Conservation (phyloP, 2,113 vertebrate species). For the Scytalopus superciliaris region DNA sequence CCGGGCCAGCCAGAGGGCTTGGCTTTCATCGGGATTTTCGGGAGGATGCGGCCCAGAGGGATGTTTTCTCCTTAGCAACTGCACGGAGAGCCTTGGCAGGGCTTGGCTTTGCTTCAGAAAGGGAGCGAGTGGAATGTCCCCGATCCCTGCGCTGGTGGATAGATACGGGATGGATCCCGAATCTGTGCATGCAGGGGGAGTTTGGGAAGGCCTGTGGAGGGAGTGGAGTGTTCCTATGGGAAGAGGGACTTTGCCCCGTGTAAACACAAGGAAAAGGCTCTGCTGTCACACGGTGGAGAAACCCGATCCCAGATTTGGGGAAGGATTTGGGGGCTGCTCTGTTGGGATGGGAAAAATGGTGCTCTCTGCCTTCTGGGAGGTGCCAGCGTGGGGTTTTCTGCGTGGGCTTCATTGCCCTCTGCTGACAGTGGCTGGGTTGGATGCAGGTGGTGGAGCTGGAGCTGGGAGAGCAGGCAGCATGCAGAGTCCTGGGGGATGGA, state of each 20-base stretch:
- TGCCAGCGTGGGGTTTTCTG: neutral
- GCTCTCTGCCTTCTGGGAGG: neutral
- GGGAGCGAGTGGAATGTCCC: neutral
- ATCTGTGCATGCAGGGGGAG: neutral
- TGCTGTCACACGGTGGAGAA: neutral
- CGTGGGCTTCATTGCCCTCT: constrained; percentile 56
- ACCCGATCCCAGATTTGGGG: neutral
- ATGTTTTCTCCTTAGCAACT: constrained; percentile 73
- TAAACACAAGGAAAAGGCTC: neutral
- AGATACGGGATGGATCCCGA: neutral
- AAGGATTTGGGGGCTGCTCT: constrained; percentile 39
- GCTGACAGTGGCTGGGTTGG: neutral
- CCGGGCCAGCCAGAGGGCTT: constrained; percentile 22
- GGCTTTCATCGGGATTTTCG: neutral
- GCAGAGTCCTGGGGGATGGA: neutral
- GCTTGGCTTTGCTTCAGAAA: neutral
- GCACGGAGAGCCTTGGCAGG: neutral
- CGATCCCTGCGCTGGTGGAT: neutral
- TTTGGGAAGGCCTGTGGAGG: neutral
- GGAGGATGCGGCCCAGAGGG: neutral
- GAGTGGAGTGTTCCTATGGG: neutral
- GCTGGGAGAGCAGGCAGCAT: neutral
- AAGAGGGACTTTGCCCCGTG: neutral
- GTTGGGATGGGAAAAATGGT: neutral
- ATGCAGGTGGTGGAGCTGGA: neutral